Base-by-base conservation (phyloP, 2,113 vertebrate species). In the Callionymus lyra region DNA sequence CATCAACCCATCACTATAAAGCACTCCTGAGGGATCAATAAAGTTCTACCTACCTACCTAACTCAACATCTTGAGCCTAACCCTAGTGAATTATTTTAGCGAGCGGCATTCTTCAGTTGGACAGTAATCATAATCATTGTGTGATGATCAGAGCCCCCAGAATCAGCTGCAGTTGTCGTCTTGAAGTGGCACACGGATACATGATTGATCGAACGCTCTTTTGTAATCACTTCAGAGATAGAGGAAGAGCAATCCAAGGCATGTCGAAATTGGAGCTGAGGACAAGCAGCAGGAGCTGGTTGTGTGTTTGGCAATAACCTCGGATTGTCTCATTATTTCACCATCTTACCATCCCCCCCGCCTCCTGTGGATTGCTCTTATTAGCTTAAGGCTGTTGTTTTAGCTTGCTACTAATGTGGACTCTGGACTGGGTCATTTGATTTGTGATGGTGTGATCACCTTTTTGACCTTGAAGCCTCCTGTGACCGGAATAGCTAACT, bases 221-320 rank as follows among this genome's bases (percentile, higher is more conserved):
- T 59, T 41, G 34, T 60, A 71, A 63, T 60, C 59, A 43, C 60
- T 52, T 66, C 50, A 42, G 55, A 66, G 56, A 70, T 61, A 51
- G 21, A 27, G 21, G 21, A 58, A 60, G 53, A 47, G 46, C 49
- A 42, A 52, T 36, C 34, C 31, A 53, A 45, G 36, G 35, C 63
- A 47, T 12, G 17, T 14, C 55, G 47, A 50, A 47, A 59, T 31
- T 40, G 58, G 36, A 49, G 38, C 41, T 59, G 16, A 54, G 33
- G 53, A 63, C 40, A 27, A 53, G 21, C 47, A 63, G 53, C 63
- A 59, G 50, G 50, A 51, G 0, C 32, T 47, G 34, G 21, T 55
- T n/a, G 36, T 51, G 51, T 65, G n/a, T 52, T 39, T 33, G 13
- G 31, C 10, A 4, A 39, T 33, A 57, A 54, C 19, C 53, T 50